Evolutionary conservation across 1,140 invertebrate species (phyloP).

Genomic region (Drosophila ironensis): DNA sequence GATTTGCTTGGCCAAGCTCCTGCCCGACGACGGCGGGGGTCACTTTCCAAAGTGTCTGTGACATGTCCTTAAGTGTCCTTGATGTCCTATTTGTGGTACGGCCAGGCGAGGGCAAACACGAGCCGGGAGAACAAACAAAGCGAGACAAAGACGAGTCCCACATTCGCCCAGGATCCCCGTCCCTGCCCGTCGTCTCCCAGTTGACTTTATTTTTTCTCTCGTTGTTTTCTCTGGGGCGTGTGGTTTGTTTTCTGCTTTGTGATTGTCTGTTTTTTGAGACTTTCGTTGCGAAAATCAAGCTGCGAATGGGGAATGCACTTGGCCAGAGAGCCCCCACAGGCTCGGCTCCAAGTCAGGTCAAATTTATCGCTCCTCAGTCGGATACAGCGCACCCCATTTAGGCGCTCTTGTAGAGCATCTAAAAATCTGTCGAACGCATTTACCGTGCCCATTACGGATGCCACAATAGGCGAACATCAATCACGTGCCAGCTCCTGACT

Average conservation of each 20-base stretch:
- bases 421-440: constrained; percentile 26
- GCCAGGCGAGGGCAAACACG: constrained; percentile 24
- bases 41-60: constrained; percentile 23
- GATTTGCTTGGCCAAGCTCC: constrained; percentile 57
- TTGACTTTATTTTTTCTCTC: not conserved
- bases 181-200: not conserved
- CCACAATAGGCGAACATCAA: constrained; percentile 56
- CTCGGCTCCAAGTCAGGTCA: too few relatives aligned
- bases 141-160: constrained; percentile 7
- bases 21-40: not conserved
- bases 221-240: too few relatives aligned
- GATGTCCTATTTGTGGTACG: constrained; percentile 44
- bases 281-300: not conserved
- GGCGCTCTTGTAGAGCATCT: not conserved
- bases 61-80: constrained; percentile 57
- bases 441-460: constrained; percentile 17
- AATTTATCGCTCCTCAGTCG: too few relatives aligned
- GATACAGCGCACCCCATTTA: too few relatives aligned
- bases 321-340: too few relatives aligned
- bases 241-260: not conserved
- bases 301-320: not conserved
- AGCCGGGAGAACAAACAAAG: constrained; percentile 12
- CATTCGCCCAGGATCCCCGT: not conserved
- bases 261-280: constrained; percentile 1
- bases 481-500: constrained; percentile 45